phyloP scores from a whole-genome alignment of 2,113 vertebrate genomes.

The Strigops habroptila region DNA sequence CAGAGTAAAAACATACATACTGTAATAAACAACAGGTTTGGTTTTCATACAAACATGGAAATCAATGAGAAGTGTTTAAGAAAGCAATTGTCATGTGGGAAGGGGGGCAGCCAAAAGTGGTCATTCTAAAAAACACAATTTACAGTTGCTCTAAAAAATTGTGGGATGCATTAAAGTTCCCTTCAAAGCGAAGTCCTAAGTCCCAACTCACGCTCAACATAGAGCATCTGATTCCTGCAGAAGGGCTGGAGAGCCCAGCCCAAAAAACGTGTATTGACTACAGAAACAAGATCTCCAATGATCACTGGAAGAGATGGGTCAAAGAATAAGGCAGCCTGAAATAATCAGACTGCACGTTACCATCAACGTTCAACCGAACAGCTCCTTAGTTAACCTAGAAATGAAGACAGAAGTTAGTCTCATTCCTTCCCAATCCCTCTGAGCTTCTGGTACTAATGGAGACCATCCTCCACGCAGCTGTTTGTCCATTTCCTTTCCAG shows the following conservation, averaged over 20 bases:
- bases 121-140: neutral
- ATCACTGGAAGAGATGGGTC: neutral
- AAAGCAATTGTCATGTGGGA: neutral
- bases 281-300: neutral
- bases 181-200: neutral
- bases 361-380: neutral
- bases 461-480: neutral
- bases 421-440: neutral
- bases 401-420: neutral
- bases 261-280: no score
- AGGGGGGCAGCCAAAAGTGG: neutral
- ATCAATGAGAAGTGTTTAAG: slow-evolving; percentile 14
- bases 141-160: neutral
- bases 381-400: neutral
- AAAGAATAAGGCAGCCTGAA: neutral
- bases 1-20: slow-evolving; percentile 36
- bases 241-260: neutral
- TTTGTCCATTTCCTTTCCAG: neutral
- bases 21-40: slow-evolving; percentile 16
- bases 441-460: neutral
- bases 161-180: neutral
- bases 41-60: slow-evolving; percentile 20
- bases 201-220: neutral
- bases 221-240: neutral
- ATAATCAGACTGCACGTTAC: neutral